A percentile compares a stretch with the other conserved stretches of the same genome.
Conservation (phyloP, 2,888 invertebrate species). For the Kuschelorhynchus macadamiae region DNA sequence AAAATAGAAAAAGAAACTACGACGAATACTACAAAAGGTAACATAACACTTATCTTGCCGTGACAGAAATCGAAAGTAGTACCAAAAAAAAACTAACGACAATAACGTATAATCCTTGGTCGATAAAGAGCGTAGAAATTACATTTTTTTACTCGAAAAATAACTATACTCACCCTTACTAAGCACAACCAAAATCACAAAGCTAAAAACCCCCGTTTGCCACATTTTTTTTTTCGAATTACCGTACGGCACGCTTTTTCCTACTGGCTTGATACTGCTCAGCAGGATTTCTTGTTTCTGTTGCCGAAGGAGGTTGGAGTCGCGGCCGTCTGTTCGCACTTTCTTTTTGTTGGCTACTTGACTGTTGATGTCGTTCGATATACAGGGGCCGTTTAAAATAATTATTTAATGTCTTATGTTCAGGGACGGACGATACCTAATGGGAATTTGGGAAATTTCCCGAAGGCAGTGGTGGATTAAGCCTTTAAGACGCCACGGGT, state of each 20-base stretch:
- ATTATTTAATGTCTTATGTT: not conserved
- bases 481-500: too few relatives aligned
- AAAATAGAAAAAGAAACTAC: too few relatives aligned
- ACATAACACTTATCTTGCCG: constrained; percentile 11
- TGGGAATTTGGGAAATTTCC: too few relatives aligned
- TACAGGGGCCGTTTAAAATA: constrained; percentile 7
- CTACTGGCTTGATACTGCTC: constrained; percentile 24
- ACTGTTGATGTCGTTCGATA: constrained; percentile 24
- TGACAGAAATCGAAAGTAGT: constrained; percentile 26
- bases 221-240: constrained; percentile 30
- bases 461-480: too few relatives aligned
- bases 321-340: constrained; percentile 40
- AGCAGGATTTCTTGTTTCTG: constrained; percentile 43
- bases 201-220: constrained; percentile 12
- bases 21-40: too few relatives aligned
- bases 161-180: constrained; percentile 35
- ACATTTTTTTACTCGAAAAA: too few relatives aligned
- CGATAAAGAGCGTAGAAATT: too few relatives aligned
- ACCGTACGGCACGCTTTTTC: constrained; percentile 8
- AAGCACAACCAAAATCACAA: constrained; percentile 26
- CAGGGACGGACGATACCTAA: too few relatives aligned
- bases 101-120: too few relatives aligned
- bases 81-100: constrained; percentile 14
- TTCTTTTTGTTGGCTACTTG: constrained; percentile 42
- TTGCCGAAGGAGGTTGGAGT: constrained; percentile 34